These are phyloP conservation scores for Saccostrea glomerata DNA, from an alignment of 1,140 invertebrate species.

Conservation along the genomic window DNA sequence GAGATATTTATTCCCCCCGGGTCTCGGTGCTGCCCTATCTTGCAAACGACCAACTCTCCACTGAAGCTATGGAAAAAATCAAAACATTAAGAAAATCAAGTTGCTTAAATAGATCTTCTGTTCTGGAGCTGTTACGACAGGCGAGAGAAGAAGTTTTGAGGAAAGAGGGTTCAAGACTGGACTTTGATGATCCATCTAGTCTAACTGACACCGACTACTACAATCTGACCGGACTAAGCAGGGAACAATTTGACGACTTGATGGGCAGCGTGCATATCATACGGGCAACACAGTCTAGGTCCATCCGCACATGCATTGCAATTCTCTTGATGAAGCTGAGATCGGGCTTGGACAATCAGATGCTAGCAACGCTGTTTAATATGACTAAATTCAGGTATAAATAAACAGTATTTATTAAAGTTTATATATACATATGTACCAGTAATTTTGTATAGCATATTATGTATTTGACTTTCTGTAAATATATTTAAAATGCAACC, in stretches of 20 bases:
- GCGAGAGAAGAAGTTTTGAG: conserved; percentile 1
- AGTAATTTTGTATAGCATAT: not conserved
- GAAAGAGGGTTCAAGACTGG: not conserved
- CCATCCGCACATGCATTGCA: conserved; percentile 34
- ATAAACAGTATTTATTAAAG: not conserved
- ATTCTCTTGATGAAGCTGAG: conserved; percentile 38
- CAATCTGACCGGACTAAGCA: conserved; percentile 25
- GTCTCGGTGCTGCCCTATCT: not conserved
- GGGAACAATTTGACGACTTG: conserved; percentile 12
- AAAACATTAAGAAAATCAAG: not conserved
- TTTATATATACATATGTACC: not conserved
- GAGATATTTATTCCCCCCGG: not conserved
- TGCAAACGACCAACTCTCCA: not conserved
- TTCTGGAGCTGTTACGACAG: not conserved
- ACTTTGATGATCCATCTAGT: conserved; percentile 30
- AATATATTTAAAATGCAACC: not conserved
- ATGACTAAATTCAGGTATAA: not conserved
- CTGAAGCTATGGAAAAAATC: not conserved
- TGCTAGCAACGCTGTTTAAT: not conserved
- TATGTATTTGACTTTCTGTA: not conserved
- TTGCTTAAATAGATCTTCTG: not conserved
- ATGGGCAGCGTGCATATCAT: not conserved
- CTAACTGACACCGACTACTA: conserved; percentile 33
- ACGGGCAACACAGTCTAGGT: not conserved
- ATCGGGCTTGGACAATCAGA: not conserved